Conservation (phyloP, 2,888 invertebrate genomes). For the Thymelicus sylvestris region DNA sequence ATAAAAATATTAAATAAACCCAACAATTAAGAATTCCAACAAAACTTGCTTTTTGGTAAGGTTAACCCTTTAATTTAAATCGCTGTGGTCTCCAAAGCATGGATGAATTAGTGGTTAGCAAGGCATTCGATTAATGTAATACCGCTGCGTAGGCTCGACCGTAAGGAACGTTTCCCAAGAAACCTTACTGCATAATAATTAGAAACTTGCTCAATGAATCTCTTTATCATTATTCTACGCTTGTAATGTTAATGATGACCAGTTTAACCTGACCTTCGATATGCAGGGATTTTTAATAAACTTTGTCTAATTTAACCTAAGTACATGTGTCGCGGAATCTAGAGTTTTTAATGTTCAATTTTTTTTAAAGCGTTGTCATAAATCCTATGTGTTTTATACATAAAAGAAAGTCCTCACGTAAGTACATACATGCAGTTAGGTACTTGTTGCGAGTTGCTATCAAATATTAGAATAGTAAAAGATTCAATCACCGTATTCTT, state of each 20-base stretch:
- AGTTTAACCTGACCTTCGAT: conserved; percentile 10
- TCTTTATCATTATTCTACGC: conserved; percentile 22
- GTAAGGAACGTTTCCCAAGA: conserved; percentile 24
- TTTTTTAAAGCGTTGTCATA: too few species aligned
- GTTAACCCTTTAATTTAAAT: too few species aligned
- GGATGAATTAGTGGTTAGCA: background rate
- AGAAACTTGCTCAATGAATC: conserved; percentile 29
- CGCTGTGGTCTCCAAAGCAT: background rate
- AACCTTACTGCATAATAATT: conserved; percentile 23
- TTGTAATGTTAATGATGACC: conserved; percentile 11
- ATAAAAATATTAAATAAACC: too few species aligned
- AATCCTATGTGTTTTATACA: too few species aligned
- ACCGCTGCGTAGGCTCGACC: conserved; percentile 25
- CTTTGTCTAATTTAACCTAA: background rate
- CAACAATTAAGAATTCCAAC: too few species aligned
- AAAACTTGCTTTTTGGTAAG: too few species aligned
- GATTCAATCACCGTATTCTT: too few species aligned
- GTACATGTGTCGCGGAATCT: background rate
- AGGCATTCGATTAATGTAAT: conserved; percentile 19
- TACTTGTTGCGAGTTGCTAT: too few species aligned
- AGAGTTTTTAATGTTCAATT: too few species aligned
- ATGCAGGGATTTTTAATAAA: background rate
- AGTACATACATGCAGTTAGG: too few species aligned
- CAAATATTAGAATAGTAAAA: too few species aligned
- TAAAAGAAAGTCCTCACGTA: too few species aligned